Conservation (phyloP, 1,140 invertebrate species). For the Penaeus indicus region DNA sequence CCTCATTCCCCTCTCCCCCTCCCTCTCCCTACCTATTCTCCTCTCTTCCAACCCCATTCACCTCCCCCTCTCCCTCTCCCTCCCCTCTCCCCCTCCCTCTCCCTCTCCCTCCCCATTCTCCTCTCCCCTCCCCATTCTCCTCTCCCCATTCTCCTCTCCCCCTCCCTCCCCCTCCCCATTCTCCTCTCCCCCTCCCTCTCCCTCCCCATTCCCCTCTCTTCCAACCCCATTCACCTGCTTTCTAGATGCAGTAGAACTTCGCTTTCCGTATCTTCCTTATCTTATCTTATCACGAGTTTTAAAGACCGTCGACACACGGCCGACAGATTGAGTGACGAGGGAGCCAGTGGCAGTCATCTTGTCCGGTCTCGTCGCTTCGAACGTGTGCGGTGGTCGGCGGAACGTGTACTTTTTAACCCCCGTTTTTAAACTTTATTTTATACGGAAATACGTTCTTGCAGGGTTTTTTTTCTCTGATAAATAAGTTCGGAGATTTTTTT, state of each 20-base stretch:
- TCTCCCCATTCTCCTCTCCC: not conserved
- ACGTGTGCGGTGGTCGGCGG: no score
- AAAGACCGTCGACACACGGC: no score
- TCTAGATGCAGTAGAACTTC: no score
- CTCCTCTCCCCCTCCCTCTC: constrained; percentile 1
- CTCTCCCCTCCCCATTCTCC: not conserved
- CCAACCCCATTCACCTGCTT: not conserved
- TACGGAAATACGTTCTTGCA: no score
- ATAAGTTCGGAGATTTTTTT: no score
- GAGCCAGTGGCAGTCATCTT: no score
- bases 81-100: not conserved
- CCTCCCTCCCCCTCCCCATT: constrained; percentile 31
- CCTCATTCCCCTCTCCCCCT: not conserved
- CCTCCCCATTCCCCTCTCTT: not conserved
- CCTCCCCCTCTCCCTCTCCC: not conserved
- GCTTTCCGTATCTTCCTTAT: not conserved
- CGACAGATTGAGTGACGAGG: no score
- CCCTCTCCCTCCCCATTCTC: not conserved
- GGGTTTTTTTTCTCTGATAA: no score
- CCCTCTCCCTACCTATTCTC: not conserved
- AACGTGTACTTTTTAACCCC: no score
- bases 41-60: not conserved
- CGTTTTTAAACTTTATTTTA: no score
- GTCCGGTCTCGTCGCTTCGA: no score
- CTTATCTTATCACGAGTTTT: not conserved